Percentiles rank a stretch among this genome's conserved stretches.
Evolutionary conservation across 2,797 vertebrate genomes (phyloP).

Genomic region (Pangasius djambal): DNA sequence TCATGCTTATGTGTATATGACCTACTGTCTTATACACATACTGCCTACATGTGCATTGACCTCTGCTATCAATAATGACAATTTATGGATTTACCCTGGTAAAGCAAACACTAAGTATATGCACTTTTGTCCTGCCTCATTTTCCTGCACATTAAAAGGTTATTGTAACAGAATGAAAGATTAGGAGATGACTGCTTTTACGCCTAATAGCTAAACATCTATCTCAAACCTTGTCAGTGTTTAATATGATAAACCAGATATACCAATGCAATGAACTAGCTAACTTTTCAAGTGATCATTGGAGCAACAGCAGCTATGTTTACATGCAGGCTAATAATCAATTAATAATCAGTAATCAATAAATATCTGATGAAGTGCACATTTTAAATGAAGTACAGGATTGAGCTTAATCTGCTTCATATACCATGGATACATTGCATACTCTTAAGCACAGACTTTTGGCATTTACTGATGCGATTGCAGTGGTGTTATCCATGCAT

Average conservation of each 20-base stretch:
- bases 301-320: not conserved
- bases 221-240: not conserved
- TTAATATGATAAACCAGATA: not conserved
- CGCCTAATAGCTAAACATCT: not conserved
- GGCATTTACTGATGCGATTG: conserved; percentile 27
- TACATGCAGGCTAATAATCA: not conserved
- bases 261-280: not conserved
- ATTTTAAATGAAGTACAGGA: not conserved
- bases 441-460: not conserved
- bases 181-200: not conserved
- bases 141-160: not conserved
- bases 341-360: not conserved
- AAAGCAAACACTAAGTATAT: too few relatives aligned
- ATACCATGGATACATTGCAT: not conserved
- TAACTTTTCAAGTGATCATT: not conserved
- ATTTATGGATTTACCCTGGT: not conserved
- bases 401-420: not conserved
- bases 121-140: too few relatives aligned
- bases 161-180: not conserved
- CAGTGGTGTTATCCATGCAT: conserved; percentile 40
- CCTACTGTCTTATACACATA: not conserved
- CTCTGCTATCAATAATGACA: not conserved
- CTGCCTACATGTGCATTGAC: not conserved
- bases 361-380: not conserved
- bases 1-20: not conserved